These are phyloP conservation scores for Tetramorium alpestre DNA, from an alignment of 1,140 invertebrate species.

Conservation along the genomic window DNA sequence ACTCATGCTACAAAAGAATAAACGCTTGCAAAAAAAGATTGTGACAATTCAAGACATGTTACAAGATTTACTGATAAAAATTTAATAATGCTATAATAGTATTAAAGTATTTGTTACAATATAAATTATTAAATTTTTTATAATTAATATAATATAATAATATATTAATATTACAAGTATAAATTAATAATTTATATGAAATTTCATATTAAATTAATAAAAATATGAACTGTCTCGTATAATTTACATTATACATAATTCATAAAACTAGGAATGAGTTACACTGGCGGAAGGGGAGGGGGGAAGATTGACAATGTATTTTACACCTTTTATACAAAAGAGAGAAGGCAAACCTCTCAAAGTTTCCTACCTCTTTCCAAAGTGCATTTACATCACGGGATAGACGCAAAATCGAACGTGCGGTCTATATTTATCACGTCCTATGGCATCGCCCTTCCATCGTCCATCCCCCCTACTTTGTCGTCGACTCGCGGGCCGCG, in stretches of 20 bases:
- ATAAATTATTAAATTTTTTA: not conserved
- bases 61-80: not conserved
- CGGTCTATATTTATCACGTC: not conserved
- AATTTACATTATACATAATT: not conserved
- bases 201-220: not conserved
- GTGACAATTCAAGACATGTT: conserved; percentile 1
- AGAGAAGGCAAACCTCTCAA: not conserved
- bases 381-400: not conserved
- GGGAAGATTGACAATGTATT: too few species aligned
- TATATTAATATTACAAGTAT: not conserved
- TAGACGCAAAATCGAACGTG: too few species aligned
- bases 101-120: too few species aligned
- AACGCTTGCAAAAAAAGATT: conserved; percentile 11
- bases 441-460: not conserved
- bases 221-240: not conserved
- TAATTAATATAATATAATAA: not conserved
- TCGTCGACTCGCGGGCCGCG: too few species aligned
- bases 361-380: not conserved
- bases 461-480: not conserved
- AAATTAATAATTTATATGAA: too few species aligned
- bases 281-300: too few species aligned
- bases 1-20: not conserved
- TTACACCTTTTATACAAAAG: not conserved
- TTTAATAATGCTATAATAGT: not conserved
- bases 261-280: too few species aligned